These are phyloP conservation scores for Iguana delicatissima DNA, from an alignment of 2,797 vertebrate species.

Conservation along the genomic window DNA sequence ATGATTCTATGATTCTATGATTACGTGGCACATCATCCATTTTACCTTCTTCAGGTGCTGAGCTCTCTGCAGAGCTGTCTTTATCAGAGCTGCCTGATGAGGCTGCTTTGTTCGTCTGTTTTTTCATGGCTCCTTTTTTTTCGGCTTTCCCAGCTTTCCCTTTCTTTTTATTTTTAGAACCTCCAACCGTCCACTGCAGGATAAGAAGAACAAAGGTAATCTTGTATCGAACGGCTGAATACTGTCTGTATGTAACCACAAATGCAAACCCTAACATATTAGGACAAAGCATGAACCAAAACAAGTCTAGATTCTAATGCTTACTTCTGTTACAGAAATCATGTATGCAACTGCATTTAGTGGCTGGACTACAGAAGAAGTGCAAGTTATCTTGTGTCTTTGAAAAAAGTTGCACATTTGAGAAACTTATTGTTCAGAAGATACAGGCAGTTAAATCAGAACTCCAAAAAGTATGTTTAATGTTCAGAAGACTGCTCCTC, in stretches of 20 bases:
- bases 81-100: slow-evolving; percentile 97
- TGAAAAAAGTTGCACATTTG: neutral
- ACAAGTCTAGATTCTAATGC: neutral
- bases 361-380: neutral
- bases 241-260: neutral
- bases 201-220: slow-evolving; percentile 53
- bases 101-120: slow-evolving; percentile 89
- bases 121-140: slow-evolving; percentile 93
- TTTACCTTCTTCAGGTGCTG: slow-evolving; percentile 96
- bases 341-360: neutral
- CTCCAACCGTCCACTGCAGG: slow-evolving; percentile 95
- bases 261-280: neutral
- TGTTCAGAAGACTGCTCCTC: neutral
- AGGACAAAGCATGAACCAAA: neutral
- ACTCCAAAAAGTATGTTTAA: neutral
- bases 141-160: slow-evolving; percentile 92
- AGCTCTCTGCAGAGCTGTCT: slow-evolving; percentile 95
- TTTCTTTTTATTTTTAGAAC: slow-evolving; percentile 97
- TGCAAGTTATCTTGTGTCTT: neutral
- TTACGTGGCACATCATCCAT: neutral
- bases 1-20: too few relatives aligned
- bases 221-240: neutral
- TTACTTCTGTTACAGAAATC: neutral
- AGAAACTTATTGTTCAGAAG: neutral
- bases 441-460: neutral